Conservation (phyloP, 2,888 invertebrate genomes). For the Aspidiotus destructor region DNA sequence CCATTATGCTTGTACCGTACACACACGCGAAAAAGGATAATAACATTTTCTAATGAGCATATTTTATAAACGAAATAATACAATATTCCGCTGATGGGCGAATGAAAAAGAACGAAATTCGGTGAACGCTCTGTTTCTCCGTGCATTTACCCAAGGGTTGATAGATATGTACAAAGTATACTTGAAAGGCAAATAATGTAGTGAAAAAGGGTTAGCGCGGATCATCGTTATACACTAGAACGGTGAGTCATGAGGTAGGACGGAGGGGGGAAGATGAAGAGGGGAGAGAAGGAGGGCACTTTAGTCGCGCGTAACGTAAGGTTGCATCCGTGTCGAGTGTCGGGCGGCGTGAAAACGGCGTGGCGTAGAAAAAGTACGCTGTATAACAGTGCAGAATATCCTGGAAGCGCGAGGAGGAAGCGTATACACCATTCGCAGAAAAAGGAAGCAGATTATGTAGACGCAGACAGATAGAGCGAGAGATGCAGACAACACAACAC, state of each 20-base stretch:
- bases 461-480: constrained; percentile 14
- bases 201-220: constrained; percentile 20
- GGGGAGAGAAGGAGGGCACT: constrained; percentile 8
- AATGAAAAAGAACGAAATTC: constrained; percentile 12
- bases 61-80: too few relatives aligned
- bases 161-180: constrained; percentile 8
- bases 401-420: constrained; percentile 17
- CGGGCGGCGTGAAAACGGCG: too few relatives aligned
- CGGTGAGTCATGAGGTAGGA: constrained; percentile 20
- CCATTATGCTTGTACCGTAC: too few relatives aligned
- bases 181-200: constrained; percentile 29
- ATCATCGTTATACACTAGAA: constrained; percentile 15
- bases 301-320: not conserved
- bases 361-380: not conserved
- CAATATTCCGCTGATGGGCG: not conserved
- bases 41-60: too few relatives aligned
- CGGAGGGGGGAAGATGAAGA: not conserved
- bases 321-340: not conserved
- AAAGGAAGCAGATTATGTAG: constrained; percentile 8
- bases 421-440: not conserved
- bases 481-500: constrained; percentile 18
- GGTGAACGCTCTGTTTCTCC: constrained; percentile 9
- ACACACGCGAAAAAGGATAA: too few relatives aligned
- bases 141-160: constrained; percentile 5
- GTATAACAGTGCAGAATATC: not conserved